These are phyloP conservation scores for Notocelia uddmanniana DNA, from an alignment of 2,888 invertebrate genomes.

Conservation along the genomic window DNA sequence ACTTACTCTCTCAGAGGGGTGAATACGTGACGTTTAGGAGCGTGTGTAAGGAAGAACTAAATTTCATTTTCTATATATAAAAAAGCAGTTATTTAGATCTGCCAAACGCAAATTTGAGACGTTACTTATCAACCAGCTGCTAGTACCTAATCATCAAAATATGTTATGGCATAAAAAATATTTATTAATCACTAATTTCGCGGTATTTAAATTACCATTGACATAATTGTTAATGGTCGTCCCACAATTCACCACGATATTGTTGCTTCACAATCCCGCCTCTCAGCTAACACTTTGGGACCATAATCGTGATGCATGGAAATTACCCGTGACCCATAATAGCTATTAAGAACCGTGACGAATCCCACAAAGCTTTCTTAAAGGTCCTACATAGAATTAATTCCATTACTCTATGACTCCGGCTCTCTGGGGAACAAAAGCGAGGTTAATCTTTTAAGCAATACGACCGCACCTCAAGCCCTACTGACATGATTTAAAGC, in stretches of 20 bases:
- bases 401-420: slow-evolving; percentile 61
- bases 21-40: too few relatives aligned
- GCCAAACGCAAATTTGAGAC: too few relatives aligned
- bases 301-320: slow-evolving; percentile 46
- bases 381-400: slow-evolving; percentile 61
- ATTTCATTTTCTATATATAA: too few relatives aligned
- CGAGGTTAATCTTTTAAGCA: slow-evolving; percentile 63
- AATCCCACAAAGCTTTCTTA: slow-evolving; percentile 48
- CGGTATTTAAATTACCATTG: slow-evolving; percentile 3
- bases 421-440: slow-evolving; percentile 60
- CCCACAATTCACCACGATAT: slow-evolving; percentile 21
- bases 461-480: slow-evolving; percentile 51
- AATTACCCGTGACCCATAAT: slow-evolving; percentile 47
- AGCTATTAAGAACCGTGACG: slow-evolving; percentile 46
- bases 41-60: too few relatives aligned
- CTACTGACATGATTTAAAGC: slow-evolving; percentile 45
- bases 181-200: background rate
- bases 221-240: slow-evolving; percentile 19
- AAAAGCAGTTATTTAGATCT: too few relatives aligned
- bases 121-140: too few relatives aligned
- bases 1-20: too few relatives aligned
- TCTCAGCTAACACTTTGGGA: slow-evolving; percentile 41
- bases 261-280: slow-evolving; percentile 30
- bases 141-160: background rate
- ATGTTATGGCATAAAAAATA: background rate